phyloP scores from a whole-genome alignment of 2,797 vertebrate species.

The Orientallactaga sibirica region DNA sequence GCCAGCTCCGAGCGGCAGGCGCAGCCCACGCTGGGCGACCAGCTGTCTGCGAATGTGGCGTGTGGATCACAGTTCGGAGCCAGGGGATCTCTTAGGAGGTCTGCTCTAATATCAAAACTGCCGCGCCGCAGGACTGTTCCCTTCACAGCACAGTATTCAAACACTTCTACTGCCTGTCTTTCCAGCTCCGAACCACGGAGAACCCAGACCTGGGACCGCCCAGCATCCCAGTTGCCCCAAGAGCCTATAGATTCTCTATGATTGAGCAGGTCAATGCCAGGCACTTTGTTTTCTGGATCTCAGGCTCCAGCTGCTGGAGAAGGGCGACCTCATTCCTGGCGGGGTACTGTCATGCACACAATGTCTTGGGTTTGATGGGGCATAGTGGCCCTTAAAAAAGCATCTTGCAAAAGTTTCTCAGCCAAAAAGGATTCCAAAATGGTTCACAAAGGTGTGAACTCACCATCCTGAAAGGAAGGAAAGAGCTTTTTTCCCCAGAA shows the following conservation, averaged over 20 bases:
- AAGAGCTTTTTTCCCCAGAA: slow-evolving; percentile 37
- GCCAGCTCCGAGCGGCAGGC: slow-evolving; percentile 92
- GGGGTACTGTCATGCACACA: slow-evolving; percentile 44
- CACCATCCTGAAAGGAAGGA: background rate
- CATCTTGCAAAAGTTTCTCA: background rate
- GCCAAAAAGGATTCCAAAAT: slow-evolving; percentile 9
- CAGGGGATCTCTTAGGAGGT: slow-evolving; percentile 92
- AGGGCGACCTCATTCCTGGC: slow-evolving; percentile 79
- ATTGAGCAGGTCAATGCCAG: background rate
- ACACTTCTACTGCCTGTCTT: slow-evolving; percentile 86
- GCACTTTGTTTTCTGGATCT: slow-evolving; percentile 77
- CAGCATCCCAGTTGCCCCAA: slow-evolving; percentile 31
- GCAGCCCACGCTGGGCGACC: slow-evolving; percentile 93
- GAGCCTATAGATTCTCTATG: background rate
- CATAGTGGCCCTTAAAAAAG: slow-evolving; percentile 26
- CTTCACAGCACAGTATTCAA: slow-evolving; percentile 92
- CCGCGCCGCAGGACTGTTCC: slow-evolving; percentile 91
- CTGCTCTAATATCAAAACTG: slow-evolving; percentile 92
- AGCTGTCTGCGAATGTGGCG: slow-evolving; percentile 93
- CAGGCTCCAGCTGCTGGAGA: slow-evolving; percentile 72
- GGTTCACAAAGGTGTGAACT: background rate
- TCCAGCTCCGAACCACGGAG: slow-evolving; percentile 83
- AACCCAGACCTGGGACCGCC: slow-evolving; percentile 79
- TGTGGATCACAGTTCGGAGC: slow-evolving; percentile 92
- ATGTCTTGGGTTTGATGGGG: slow-evolving; percentile 76